Percentiles rank a stretch among this genome's conserved stretches.
Evolutionary conservation across 2,888 invertebrate genomes (phyloP).

Genomic region (Horisme vitalbata): DNA sequence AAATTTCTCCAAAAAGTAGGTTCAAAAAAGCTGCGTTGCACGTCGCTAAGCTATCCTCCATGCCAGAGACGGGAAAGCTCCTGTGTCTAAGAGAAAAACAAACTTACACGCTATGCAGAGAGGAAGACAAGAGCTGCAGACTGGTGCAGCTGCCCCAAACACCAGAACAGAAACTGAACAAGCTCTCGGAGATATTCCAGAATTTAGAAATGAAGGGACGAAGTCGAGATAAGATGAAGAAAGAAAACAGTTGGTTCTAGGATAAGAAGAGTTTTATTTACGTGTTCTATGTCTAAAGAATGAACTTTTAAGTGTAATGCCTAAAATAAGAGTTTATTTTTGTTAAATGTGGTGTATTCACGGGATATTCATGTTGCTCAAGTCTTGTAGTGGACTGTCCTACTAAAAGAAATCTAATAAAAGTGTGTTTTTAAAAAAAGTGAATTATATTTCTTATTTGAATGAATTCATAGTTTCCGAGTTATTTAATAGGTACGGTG

Average conservation of each 20-base stretch:
- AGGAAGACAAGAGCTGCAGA: conserved; percentile 50
- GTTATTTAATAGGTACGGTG: no score
- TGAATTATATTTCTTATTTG: no score
- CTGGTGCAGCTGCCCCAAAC: conserved; percentile 59
- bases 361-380: conserved; percentile 69
- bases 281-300: conserved; percentile 39
- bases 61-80: conserved; percentile 71
- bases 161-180: conserved; percentile 62
- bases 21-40: conserved; percentile 72
- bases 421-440: conserved; percentile 55
- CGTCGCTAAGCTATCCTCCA: conserved; percentile 64
- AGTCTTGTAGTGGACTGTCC: conserved; percentile 50
- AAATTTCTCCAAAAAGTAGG: conserved; percentile 65
- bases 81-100: conserved; percentile 67
- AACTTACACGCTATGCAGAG: conserved; percentile 50
- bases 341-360: conserved; percentile 48
- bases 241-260: conserved; percentile 75
- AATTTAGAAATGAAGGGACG: conserved; percentile 67
- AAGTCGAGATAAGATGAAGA: conserved; percentile 68
- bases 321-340: conserved; percentile 53
- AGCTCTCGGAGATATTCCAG: conserved; percentile 74
- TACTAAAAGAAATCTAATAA: conserved; percentile 58
- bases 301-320: conserved; percentile 51
- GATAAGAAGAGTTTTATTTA: conserved; percentile 45
- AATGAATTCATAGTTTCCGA: no score